Conservation (phyloP, 1,140 invertebrate species). For the Drosophila mauritiana region DNA sequence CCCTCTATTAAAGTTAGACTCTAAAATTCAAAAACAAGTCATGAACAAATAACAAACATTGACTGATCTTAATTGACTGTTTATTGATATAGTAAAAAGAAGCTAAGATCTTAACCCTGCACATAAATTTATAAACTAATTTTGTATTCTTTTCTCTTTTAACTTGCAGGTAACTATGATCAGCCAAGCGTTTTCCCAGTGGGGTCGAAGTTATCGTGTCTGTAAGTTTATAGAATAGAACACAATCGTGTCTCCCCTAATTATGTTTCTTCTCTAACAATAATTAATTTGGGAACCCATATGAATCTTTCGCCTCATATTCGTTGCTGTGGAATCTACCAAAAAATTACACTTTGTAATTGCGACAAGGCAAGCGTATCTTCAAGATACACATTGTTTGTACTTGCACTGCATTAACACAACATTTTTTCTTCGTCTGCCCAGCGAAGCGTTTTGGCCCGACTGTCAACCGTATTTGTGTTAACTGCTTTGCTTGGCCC, state of each 20-base stretch:
- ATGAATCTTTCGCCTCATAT: neutral
- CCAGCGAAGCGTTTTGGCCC: conserved; percentile 49
- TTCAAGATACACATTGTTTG: conserved; percentile 47
- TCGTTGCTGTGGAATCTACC: neutral
- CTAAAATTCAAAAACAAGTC: neutral
- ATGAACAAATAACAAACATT: neutral
- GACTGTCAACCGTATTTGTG: conserved; percentile 61
- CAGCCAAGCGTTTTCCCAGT: conserved; percentile 20
- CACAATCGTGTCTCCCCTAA: conserved; percentile 21
- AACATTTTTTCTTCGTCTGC: conserved; percentile 19
- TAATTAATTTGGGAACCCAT: conserved; percentile 53
- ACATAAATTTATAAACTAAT: conserved; percentile 1
- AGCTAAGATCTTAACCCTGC: too few relatives aligned
- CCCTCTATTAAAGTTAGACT: conserved; percentile 41
- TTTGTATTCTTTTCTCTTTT: neutral
- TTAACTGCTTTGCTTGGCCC: conserved; percentile 47
- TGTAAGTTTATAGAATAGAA: conserved; percentile 42
- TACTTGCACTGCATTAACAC: conserved; percentile 54
- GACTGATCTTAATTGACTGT: neutral
- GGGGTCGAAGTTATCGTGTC: conserved; percentile 1
- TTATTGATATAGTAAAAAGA: neutral
- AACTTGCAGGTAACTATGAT: conserved; percentile 64
- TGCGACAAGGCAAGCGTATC: conserved; percentile 70
- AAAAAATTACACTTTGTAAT: conserved; percentile 48
- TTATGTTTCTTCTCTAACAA: conserved; percentile 44